Evolutionary conservation across 2,113 vertebrate species (phyloP), one percentile per base, ranked within the genome.

Genomic region (Neomonachus schauinslandi): DNA sequence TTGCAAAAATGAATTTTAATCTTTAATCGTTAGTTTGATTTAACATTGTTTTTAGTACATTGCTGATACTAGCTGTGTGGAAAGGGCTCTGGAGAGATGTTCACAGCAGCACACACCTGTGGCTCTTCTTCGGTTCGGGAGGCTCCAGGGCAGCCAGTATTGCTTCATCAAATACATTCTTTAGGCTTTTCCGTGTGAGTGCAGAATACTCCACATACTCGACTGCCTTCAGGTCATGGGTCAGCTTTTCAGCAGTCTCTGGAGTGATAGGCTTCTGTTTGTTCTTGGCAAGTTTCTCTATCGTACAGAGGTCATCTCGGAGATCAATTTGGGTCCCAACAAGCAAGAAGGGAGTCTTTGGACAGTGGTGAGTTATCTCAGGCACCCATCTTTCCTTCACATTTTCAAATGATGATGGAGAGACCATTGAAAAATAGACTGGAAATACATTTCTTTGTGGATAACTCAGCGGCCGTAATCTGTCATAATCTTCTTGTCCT

Each of bases 161-260:
- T 98, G 99, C 99, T 98, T 99, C 99, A 92, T 99, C 99, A 99
- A 99, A 99, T 99, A 99, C 99, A 99, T 99, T 99, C 99, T 99
- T 99, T 99, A 99, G 99, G 99, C 99, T 99, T 99, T 99, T 99
- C 99, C 99, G 99, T 79, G 99, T 99, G 85, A 99, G 99, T 16
- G 99, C 99, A 93, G 99, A 99, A 98, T 99, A 99, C 98, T 99
- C 99, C 71, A 99, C 99, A 0, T 99, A 99, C 98, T 99, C 99
- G 95, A 99, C 99, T 31, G 99, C 99, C 99, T 99, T 99, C 95
- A 99, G 99, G 98, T 99, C 99, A 22, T 4, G 21, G 57, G 57
- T 22, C 57, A 59, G 22, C 22, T 24, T 59, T 59, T 59, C 57
- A 59, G 57, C 22, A 59, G 57, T 59, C 57, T 59, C 57, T 59